phyloP scores from a whole-genome alignment of 1,140 invertebrate genomes.

The Megalonaias nervosa region DNA sequence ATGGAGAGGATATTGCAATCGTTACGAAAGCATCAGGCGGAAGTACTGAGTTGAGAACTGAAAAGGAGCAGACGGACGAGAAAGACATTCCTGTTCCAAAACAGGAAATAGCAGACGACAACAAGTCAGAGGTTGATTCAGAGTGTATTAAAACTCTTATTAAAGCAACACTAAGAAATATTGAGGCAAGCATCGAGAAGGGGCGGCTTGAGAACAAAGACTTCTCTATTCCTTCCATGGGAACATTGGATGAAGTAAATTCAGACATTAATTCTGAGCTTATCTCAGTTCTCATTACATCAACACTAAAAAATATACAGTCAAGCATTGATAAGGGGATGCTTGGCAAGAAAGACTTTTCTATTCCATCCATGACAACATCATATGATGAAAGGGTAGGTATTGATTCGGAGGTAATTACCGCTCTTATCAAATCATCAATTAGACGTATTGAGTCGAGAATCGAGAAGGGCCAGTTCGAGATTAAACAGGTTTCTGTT shows the following conservation, averaged over 20 bases:
- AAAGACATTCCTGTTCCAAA: too few relatives aligned
- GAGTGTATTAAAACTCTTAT: constrained; percentile 10
- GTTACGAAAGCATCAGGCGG: too few relatives aligned
- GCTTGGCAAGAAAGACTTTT: neutral
- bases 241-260: constrained; percentile 17
- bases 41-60: too few relatives aligned
- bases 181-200: constrained; percentile 25
- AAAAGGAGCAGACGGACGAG: too few relatives aligned
- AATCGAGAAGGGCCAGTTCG: too few relatives aligned
- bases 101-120: neutral
- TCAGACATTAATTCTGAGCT: constrained; percentile 11
- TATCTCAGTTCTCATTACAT: constrained; percentile 11
- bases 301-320: constrained; percentile 22
- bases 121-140: constrained; percentile 9
- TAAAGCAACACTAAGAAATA: constrained; percentile 20
- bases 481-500: too few relatives aligned
- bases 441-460: too few relatives aligned
- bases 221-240: constrained; percentile 16
- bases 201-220: neutral
- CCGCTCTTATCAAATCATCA: too few relatives aligned
- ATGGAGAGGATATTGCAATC: too few relatives aligned
- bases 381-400: constrained; percentile 6
- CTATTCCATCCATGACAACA: constrained; percentile 22
- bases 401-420: too few relatives aligned
- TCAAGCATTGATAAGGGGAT: constrained; percentile 27